A percentile compares a stretch with the other conserved stretches of the same genome.
Evolutionary conservation across 2,797 vertebrate species (phyloP).

Genomic region (Podargus strigoides): DNA sequence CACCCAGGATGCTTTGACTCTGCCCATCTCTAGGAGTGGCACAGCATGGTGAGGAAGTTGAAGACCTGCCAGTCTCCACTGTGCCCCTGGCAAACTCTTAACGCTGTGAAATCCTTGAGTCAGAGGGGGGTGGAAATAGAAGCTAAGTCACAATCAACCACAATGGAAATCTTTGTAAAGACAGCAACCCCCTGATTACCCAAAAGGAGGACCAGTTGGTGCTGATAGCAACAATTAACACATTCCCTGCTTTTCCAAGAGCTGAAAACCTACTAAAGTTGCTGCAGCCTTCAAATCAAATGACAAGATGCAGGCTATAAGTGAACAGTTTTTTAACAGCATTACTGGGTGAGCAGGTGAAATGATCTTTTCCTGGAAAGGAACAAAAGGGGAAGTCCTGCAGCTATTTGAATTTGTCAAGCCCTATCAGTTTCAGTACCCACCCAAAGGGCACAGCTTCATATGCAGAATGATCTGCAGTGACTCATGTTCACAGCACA

Average conservation of each 20-base stretch:
- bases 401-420: not conserved
- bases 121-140: not conserved
- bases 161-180: not conserved
- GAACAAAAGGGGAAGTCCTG: slow-evolving; percentile 28
- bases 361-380: not conserved
- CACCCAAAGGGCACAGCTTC: not conserved
- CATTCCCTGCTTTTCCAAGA: not conserved
- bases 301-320: not conserved
- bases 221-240: not conserved
- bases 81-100: not conserved
- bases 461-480: not conserved
- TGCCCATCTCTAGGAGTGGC: not conserved
- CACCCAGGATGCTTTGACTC: not conserved
- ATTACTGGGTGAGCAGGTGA: not conserved
- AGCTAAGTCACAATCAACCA: slow-evolving; percentile 6
- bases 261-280: not conserved
- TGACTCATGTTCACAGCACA: not conserved
- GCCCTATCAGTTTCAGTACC: not conserved
- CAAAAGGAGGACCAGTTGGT: not conserved
- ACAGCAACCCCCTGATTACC: not conserved
- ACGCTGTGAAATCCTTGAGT: not conserved
- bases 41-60: not conserved
- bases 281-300: not conserved
- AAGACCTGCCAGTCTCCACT: not conserved
- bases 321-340: not conserved